Base-by-base conservation (phyloP, 2,797 vertebrate genomes). In the Okamejei kenojei region DNA sequence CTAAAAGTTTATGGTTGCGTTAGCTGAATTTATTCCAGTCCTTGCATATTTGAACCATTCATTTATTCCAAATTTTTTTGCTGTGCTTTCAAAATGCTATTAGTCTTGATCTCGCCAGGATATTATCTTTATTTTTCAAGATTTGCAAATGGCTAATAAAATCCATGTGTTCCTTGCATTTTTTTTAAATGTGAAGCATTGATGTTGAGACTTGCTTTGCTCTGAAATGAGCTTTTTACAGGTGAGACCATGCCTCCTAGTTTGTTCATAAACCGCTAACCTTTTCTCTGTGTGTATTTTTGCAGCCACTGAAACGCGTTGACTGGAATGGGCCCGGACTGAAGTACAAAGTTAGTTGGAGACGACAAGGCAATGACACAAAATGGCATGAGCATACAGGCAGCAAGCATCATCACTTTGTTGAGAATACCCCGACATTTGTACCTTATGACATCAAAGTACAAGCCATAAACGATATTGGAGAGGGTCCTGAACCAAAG, bases 401-500 rank as follows among this genome's bases (percentile, higher is more conserved):
- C 94, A 98, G 97, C 94, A 98, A 98, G 17, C 97, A 99, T 94
- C 97, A 97, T 0, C 97, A 98, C 93, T 95, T 97, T n/a, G 96
- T 99, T 94, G 95, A 94, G 94, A 97, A 98, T 17, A 98, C 98
- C 0, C 97, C 98, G 19, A 98, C 98, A 11, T 99, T 98, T 1
- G 97, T 98, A 35, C 98, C 97, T 6, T 99, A 98, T 0, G 98
- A 99, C 94, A 97, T 99, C 95, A 98, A 97, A 94, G 97, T 99
- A 92, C 98, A 99, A 94, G 96, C 98, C 0, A 95, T 95, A 91
- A 99, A 99, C 93, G 96, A 96, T 61, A 95, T 98, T 32, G 99
- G 98, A 61, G 96, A 96, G 45, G 98, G 96, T 17, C 99, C 99
- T 0, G 97, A 97, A 2, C 98, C 99, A 5, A 96, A 95, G 38